Conservation (phyloP, 2,888 invertebrate genomes). For the Cryptophagus acutangulus region DNA sequence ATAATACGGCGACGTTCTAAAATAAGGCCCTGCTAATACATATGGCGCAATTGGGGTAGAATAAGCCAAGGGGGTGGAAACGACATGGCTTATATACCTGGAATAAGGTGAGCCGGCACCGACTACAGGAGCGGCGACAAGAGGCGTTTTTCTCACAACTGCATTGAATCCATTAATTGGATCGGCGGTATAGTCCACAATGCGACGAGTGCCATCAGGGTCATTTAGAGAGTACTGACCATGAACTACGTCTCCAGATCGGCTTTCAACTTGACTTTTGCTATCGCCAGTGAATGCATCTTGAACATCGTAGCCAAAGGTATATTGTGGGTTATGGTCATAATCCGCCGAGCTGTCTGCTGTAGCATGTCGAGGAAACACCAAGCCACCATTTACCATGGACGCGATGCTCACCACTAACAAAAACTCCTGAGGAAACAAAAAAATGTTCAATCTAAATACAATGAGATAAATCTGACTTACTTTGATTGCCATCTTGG, state of each 20-base stretch:
- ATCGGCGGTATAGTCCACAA: conserved; percentile 41
- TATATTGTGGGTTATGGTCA: conserved; percentile 50
- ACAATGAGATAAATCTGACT: too few species aligned
- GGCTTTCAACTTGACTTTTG: conserved; percentile 60
- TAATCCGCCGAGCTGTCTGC: conserved; percentile 33
- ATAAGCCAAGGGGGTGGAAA: background rate
- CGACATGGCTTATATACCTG: too few species aligned
- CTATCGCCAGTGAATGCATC: conserved; percentile 54
- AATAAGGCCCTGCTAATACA: background rate
- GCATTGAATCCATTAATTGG: conserved; percentile 54
- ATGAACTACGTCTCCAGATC: conserved; percentile 58
- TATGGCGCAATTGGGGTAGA: conserved; percentile 1
- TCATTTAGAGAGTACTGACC: conserved; percentile 54
- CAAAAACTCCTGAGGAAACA: too few species aligned
- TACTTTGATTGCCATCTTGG: too few species aligned
- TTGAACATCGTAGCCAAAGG: conserved; percentile 54
- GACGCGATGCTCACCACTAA: too few species aligned
- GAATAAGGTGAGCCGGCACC: too few species aligned
- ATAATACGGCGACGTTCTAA: too few species aligned
- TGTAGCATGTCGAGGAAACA: too few species aligned
- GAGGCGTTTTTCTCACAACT: conserved; percentile 52
- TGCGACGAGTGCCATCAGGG: conserved; percentile 60
- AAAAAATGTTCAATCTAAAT: too few species aligned
- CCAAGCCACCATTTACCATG: too few species aligned
- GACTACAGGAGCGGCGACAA: conserved; percentile 25